Percentiles rank a stretch among this genome's conserved stretches.
These are phyloP conservation scores for Hippotragus niger DNA, from an alignment of 2,113 vertebrate genomes.

Conservation along the genomic window DNA sequence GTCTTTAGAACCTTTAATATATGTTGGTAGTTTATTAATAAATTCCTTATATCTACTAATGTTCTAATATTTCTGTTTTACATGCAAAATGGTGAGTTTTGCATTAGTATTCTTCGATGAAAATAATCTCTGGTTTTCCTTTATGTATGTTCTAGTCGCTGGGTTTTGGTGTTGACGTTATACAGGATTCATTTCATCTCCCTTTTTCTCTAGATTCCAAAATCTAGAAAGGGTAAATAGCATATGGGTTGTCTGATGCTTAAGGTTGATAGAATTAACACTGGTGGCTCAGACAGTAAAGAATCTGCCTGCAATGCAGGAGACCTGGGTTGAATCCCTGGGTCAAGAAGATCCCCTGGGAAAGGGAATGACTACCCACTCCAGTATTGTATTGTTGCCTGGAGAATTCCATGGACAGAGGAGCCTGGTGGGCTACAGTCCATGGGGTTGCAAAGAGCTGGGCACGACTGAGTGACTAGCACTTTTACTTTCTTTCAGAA, in stretches of 20 bases:
- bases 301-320: neutral
- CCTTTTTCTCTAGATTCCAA: constrained; percentile 7
- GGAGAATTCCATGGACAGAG: neutral
- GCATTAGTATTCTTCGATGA: neutral
- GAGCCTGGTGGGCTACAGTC: neutral
- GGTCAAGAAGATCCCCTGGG: neutral
- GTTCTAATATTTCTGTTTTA: neutral
- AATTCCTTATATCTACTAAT: neutral
- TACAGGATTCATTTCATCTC: neutral
- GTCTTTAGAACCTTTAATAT: neutral
- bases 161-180: neutral
- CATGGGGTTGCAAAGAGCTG: neutral
- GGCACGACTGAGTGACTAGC: neutral
- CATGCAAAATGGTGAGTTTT: constrained; percentile 9
- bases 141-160: neutral
- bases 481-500: neutral
- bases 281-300: neutral
- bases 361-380: neutral
- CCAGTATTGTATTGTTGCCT: neutral
- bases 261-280: neutral
- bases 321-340: neutral
- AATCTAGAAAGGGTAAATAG: neutral
- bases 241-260: neutral
- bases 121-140: neutral
- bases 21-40: neutral